phyloP scores from a whole-genome alignment of 2,888 invertebrate genomes.

The Bombyx huttoni region DNA sequence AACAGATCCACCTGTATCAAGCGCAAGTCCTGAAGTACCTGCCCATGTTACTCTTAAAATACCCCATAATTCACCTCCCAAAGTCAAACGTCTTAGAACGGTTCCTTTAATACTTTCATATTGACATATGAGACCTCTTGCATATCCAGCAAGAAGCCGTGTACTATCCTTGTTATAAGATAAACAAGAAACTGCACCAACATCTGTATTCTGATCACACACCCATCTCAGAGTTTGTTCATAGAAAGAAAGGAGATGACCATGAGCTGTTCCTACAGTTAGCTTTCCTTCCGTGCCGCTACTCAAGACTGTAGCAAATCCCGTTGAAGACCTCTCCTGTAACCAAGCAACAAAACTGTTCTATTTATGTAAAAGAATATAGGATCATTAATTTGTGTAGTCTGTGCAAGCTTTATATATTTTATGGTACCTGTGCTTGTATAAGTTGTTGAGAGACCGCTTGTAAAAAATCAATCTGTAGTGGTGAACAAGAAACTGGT shows the following conservation, averaged over 20 bases:
- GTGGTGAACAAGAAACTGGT: slow-evolving; percentile 45
- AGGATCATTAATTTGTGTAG: too few relatives aligned
- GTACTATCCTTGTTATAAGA: slow-evolving; percentile 91
- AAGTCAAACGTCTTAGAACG: slow-evolving; percentile 53
- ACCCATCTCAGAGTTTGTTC: slow-evolving; percentile 94
- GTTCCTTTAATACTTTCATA: slow-evolving; percentile 83
- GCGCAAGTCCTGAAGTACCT: slow-evolving; percentile 59
- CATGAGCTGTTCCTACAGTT: slow-evolving; percentile 95
- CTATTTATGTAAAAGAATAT: too few relatives aligned
- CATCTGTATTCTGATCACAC: slow-evolving; percentile 76
- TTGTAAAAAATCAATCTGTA: slow-evolving; percentile 77
- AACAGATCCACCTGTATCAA: slow-evolving; percentile 96
- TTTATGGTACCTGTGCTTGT: slow-evolving; percentile 81
- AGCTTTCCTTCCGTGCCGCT: slow-evolving; percentile 79
- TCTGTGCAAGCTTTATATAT: too few relatives aligned
- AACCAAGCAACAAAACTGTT: slow-evolving; percentile 15
- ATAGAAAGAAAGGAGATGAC: slow-evolving; percentile 82
- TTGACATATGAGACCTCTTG: slow-evolving; percentile 90
- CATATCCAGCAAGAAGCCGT: slow-evolving; percentile 81
- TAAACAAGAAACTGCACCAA: slow-evolving; percentile 86
- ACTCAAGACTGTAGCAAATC: slow-evolving; percentile 88
- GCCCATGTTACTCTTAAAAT: slow-evolving; percentile 60
- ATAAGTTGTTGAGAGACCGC: slow-evolving; percentile 90
- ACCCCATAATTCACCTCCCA: slow-evolving; percentile 64
- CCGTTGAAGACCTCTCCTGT: slow-evolving; percentile 90